Base-by-base conservation (phyloP, 30 jellyfish, hydroid and myxozoan species). In the Turritopsis rubra region DNA sequence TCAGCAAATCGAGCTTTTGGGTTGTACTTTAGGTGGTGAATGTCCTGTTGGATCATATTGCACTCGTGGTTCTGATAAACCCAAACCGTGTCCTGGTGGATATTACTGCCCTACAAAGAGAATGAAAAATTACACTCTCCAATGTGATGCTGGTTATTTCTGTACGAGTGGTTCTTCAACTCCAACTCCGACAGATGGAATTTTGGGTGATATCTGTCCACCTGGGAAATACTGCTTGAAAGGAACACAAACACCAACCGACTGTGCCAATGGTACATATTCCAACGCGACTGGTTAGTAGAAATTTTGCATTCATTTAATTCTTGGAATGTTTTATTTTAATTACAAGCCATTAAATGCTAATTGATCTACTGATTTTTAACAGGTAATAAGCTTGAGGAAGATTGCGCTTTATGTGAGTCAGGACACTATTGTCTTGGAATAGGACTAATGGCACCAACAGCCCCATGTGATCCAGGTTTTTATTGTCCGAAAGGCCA, bases 41-140 rank as follows among this genome's bases (percentile, higher is more conserved):
- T 92, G 98, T 72, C 98, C 86, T 75, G 95, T 96, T 21, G 98
- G 98, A 19, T 92, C 82, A 66, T 92, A 84, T 86, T 92, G 98
- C 66, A 96, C 98, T 4, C 83, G 75, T 5, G 98, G 98, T 17
- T 81, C 95, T 29, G 71, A 88, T 31, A 88, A 84, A 74, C 98
- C 96, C 53, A 66, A 72, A 18, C 93, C 96, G 4, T 92, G 98
- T 76, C 90, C 83, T 28, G 95, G 95, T 26, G 98, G 98, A 21
- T 86, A 75, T 78, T 92, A 84, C 70, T 92, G 98, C 29, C 90
- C 81, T 31, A 95, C 95, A 18, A 85, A 88, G 79, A 80, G 98
- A 4, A 86, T 83, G 73, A 73, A 23, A 87, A 92, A 88, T 71
- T 81, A 82, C 41, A 84, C 96, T 19, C 96, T 77, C 5, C 87